These are phyloP conservation scores for Rynchops niger DNA, from an alignment of 2,113 vertebrate species.

Conservation along the genomic window DNA sequence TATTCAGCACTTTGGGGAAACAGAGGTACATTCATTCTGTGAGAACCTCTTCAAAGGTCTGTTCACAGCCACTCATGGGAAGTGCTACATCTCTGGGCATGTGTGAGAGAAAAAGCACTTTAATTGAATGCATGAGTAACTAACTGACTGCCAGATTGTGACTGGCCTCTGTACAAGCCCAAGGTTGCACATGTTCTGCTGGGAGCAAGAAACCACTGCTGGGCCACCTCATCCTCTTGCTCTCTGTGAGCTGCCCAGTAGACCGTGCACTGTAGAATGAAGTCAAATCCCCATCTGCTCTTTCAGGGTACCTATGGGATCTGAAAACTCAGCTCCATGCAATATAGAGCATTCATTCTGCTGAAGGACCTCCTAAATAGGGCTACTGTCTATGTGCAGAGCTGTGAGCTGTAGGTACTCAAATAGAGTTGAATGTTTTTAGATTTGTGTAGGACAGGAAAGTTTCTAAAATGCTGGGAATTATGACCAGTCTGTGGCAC, in stretches of 20 bases:
- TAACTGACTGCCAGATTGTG: slow-evolving; percentile 12
- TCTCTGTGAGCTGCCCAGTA: not conserved
- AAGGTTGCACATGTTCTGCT: not conserved
- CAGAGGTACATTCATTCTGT: slow-evolving; percentile 59
- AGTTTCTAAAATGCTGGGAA: not conserved
- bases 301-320: not conserved
- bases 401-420: not conserved
- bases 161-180: not conserved
- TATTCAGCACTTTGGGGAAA: slow-evolving; percentile 3
- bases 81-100: not conserved
- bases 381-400: not conserved
- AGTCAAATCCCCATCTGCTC: not conserved
- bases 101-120: slow-evolving; percentile 35
- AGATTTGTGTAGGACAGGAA: not conserved
- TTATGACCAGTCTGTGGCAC: not conserved
- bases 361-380: not conserved
- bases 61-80: slow-evolving; percentile 52
- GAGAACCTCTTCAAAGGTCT: slow-evolving; percentile 49
- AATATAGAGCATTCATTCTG: not conserved
- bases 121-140: not conserved
- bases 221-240: not conserved
- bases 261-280: not conserved
- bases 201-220: not conserved
- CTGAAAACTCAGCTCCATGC: not conserved
- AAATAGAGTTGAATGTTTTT: not conserved